phyloP scores from a whole-genome alignment of 2,113 vertebrate genomes.

The Sinocyclocheilus grahami region DNA sequence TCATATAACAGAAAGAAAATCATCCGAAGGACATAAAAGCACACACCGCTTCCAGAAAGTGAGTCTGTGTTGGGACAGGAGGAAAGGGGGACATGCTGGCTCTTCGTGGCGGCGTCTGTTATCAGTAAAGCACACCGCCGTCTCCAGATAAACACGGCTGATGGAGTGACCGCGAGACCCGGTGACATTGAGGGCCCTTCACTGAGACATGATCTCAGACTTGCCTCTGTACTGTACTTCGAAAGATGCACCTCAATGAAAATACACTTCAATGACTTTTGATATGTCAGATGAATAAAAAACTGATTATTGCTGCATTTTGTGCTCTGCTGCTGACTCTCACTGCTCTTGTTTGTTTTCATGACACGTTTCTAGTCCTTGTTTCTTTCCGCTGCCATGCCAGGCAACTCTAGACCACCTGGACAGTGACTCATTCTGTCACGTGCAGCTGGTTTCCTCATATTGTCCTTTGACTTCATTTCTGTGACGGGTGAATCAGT shows the following conservation, averaged over 20 bases:
- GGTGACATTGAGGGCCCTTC: background rate
- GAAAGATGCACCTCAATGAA: background rate
- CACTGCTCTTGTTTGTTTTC: background rate
- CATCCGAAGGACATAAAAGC: background rate
- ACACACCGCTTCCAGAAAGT: background rate
- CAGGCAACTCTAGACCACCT: background rate
- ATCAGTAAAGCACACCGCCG: constrained; percentile 18
- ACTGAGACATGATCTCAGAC: background rate
- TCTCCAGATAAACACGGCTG: constrained; percentile 11
- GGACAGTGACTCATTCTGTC: background rate
- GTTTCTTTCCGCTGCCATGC: background rate
- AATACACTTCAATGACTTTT: background rate
- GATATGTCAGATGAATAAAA: background rate
- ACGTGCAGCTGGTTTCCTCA: constrained; percentile 5
- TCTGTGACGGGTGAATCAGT: background rate
- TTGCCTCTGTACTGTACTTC: background rate
- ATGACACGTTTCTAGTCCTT: background rate
- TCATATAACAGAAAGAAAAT: background rate
- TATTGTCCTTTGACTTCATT: background rate
- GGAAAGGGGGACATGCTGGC: background rate
- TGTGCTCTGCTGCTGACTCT: background rate
- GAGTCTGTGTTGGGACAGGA: background rate
- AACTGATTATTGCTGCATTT: background rate
- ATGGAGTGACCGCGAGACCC: background rate
- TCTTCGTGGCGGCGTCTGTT: background rate